Evolutionary conservation across 2,888 invertebrate genomes (phyloP).

Genomic region (Eupithecia subfuscata): DNA sequence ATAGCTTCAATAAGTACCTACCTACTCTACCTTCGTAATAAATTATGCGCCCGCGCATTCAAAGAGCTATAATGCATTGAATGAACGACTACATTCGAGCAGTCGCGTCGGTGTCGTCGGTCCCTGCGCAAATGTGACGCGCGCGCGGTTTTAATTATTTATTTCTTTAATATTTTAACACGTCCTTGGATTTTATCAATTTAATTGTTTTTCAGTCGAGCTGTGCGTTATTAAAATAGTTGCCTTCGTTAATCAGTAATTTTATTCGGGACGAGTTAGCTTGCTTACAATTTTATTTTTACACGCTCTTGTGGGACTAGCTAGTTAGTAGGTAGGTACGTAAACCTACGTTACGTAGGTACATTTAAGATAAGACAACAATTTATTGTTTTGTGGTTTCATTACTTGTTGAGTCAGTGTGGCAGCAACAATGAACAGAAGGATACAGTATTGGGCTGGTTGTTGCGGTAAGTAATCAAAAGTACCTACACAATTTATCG

Average conservation of each 20-base stretch:
- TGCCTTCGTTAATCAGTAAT: neutral
- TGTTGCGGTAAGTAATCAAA: slow-evolving; percentile 68
- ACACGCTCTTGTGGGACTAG: neutral
- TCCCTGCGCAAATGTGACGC: neutral
- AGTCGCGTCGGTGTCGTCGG: neutral
- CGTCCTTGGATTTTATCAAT: neutral
- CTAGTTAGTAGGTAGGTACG: neutral
- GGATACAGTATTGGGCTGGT: slow-evolving; percentile 76
- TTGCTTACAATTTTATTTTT: neutral
- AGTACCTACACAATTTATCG: no score
- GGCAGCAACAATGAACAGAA: slow-evolving; percentile 57
- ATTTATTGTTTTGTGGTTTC: slow-evolving; percentile 8
- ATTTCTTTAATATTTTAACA: neutral
- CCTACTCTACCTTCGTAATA: neutral
- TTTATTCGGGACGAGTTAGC: neutral
- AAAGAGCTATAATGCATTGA: neutral
- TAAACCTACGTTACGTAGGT: neutral
- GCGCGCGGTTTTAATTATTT: no score
- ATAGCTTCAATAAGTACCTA: no score
- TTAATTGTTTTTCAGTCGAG: neutral
- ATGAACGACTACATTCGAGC: neutral
- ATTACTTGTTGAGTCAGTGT: slow-evolving; percentile 37
- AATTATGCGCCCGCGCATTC: slow-evolving; percentile 4
- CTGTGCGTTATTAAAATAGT: neutral
- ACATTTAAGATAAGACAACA: slow-evolving; percentile 2